A percentile compares a stretch with the other conserved stretches of the same genome.
Conservation (phyloP, 2,888 invertebrate genomes). For the Vandiemenella viatica region DNA sequence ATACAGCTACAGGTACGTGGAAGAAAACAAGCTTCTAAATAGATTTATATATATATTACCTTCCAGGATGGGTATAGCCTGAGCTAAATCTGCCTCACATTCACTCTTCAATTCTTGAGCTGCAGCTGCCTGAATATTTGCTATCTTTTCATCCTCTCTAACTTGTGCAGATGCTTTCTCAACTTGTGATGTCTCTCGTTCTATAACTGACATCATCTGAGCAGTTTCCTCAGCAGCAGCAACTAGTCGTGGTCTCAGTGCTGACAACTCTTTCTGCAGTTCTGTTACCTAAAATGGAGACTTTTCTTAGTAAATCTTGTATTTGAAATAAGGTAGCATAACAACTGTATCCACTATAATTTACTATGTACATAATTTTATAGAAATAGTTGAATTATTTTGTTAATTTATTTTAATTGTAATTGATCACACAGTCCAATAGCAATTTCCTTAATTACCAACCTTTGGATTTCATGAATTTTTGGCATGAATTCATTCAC, state of each 20-base stretch:
- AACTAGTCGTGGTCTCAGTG: constrained; percentile 57
- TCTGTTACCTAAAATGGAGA: constrained; percentile 41
- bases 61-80: constrained; percentile 70
- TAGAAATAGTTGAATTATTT: no score
- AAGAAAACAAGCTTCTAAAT: no score
- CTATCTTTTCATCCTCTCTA: constrained; percentile 72
- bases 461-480: no score
- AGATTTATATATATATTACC: constrained; percentile 23
- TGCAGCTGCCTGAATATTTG: constrained; percentile 71
- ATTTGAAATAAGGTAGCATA: no score
- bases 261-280: constrained; percentile 61
- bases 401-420: no score
- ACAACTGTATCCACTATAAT: no score
- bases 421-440: no score
- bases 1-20: no score
- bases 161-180: constrained; percentile 66
- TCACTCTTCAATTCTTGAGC: constrained; percentile 73
- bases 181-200: constrained; percentile 56
- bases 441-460: no score
- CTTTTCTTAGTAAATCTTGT: background rate
- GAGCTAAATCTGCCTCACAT: constrained; percentile 83
- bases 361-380: no score
- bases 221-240: constrained; percentile 54
- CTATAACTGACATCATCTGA: constrained; percentile 62
- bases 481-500: no score